Evolutionary conservation across 2,888 invertebrate genomes (phyloP).

Genomic region (Rhopalosiphum nymphaeae): DNA sequence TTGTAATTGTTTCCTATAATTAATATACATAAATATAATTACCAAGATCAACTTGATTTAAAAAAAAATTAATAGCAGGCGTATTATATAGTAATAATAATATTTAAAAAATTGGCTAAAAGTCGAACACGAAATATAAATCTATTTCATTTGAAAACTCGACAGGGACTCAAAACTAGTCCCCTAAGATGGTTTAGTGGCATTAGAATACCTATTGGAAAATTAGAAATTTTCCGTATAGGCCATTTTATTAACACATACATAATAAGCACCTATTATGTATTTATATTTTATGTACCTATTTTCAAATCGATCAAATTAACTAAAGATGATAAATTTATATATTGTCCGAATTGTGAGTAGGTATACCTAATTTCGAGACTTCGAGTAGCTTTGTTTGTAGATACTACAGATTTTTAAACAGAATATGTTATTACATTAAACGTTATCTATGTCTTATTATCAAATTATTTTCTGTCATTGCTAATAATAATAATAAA

Average conservation of each 20-base stretch:
- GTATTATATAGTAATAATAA: background rate
- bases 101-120: background rate
- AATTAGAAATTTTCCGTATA: no score
- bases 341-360: background rate
- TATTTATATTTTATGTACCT: no score
- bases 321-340: background rate
- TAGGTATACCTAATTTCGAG: background rate
- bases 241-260: no score
- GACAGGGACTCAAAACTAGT: background rate
- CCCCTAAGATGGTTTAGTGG: background rate
- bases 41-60: background rate
- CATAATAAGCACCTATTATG: no score
- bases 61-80: background rate
- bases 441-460: background rate
- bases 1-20: conserved; percentile 28
- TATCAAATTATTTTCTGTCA: background rate
- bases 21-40: background rate
- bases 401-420: background rate
- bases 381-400: background rate
- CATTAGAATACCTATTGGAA: no score
- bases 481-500: background rate
- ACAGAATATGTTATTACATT: background rate
- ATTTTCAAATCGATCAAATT: no score
- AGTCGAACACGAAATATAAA: background rate
- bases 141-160: background rate